Evolutionary conservation across 1,140 invertebrate genomes (phyloP).

Genomic region (Cotesia glomerata): DNA sequence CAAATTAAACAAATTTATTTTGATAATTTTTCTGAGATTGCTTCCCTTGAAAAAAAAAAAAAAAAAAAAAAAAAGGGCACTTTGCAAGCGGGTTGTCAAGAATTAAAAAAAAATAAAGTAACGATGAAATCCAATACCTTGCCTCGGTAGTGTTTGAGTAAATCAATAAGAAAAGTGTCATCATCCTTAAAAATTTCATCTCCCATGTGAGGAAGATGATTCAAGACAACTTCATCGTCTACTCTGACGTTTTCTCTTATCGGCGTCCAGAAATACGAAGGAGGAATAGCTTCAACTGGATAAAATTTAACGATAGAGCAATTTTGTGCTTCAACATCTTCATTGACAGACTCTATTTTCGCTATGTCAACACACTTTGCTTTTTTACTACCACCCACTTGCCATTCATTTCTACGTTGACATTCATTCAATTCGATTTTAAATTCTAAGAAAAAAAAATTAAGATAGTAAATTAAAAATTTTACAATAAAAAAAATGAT

Average conservation of each 20-base stretch:
- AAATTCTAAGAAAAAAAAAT: too few species aligned
- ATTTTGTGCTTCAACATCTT: constrained; percentile 67
- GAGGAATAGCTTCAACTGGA: constrained; percentile 89
- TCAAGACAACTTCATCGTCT: constrained; percentile 96
- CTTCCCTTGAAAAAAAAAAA: too few species aligned
- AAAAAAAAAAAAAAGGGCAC: too few species aligned
- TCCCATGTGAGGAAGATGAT: constrained; percentile 98
- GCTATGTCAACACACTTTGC: constrained; percentile 60
- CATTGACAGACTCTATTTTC: constrained; percentile 78
- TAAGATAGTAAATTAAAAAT: too few species aligned
- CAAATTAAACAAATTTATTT: background rate
- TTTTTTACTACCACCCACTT: too few species aligned
- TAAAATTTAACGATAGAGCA: constrained; percentile 84
- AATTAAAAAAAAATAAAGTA: background rate
- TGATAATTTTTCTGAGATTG: background rate
- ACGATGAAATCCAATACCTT: constrained; percentile 69
- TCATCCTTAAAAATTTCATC: constrained; percentile 95
- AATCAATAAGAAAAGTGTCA: constrained; percentile 94
- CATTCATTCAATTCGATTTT: too few species aligned
- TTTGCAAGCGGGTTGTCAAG: too few species aligned
- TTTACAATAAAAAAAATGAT: too few species aligned
- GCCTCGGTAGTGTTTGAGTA: constrained; percentile 98
- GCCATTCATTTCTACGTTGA: too few species aligned
- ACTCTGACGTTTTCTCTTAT: constrained; percentile 98
- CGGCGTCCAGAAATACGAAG: constrained; percentile 97